Evolutionary conservation across 1,140 invertebrate species (phyloP), one percentile per base, ranked within the genome.

Genomic region (Camponotus pennsylvanicus): DNA sequence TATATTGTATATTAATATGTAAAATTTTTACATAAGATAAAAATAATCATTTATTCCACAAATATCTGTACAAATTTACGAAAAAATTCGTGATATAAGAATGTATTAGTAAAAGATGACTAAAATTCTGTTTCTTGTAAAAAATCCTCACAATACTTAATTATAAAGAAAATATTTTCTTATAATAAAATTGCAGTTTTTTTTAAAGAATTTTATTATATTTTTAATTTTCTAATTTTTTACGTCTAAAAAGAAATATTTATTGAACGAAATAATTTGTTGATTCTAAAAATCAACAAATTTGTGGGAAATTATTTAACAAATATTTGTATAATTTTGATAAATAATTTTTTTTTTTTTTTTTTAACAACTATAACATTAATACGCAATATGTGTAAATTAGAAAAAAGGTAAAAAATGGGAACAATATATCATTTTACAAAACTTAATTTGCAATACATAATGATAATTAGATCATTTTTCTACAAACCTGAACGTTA

Each of bases 61-160:
- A 34, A 37, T 67, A 42, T 34, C 11, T 45, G n/a, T 77, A 77
- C n/a, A 55, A 79, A 79, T 66, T 52, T 37, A 69, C 3, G 18
- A 52, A 55, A 18, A 66, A 5, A 4, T 5, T 49, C 13, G 57
- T 0, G 3, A n/a, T 42, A 4, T 27, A 75, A 57, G 2, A 7
- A 27, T 40, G 1, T 61, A 75, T 69, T 69, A 6, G 21, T 75
- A 75, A 40, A 6, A 52, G 15, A 18, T 27, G 3, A 5, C n/a
- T 75, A 49, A 73, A 75, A 15, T 75, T 75, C 13, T 71, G 34
- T n/a, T 21, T 59, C 27, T 57, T 55, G 8, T 13, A 52, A 15
- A 49, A 49, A 3, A 49, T 49, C 45, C 8, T 2, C 42, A 15
- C 49, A 18, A 49, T 52, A 15, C 11, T 13, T 49, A 49, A 49